Percentiles rank a stretch among this genome's conserved stretches.
phyloP scores from a whole-genome alignment of 2,888 invertebrate genomes.

The Polydrusus cervinus region DNA sequence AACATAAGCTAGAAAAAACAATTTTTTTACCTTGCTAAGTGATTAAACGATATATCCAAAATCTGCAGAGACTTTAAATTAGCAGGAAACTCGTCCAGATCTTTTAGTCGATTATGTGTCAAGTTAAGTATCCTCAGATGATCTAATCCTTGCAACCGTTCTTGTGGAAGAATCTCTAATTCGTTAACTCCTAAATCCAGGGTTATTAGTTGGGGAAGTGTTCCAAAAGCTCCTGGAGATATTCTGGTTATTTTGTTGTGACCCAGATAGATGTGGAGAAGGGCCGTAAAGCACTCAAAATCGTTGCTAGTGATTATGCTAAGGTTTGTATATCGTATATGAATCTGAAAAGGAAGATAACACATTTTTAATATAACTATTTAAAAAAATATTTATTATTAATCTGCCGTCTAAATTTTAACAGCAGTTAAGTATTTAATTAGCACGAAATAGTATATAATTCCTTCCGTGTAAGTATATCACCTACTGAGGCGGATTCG shows the following conservation, averaged over 20 bases:
- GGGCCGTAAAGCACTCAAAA: constrained; percentile 86
- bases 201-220: constrained; percentile 82
- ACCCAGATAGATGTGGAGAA: constrained; percentile 83
- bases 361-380: background rate
- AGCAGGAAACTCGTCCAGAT: constrained; percentile 85
- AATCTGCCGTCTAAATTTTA: too few relatives aligned
- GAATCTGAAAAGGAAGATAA: constrained; percentile 61
- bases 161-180: constrained; percentile 87
- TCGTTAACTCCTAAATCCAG: constrained; percentile 89
- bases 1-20: too few relatives aligned
- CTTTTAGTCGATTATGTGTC: constrained; percentile 87
- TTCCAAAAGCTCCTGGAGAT: constrained; percentile 89
- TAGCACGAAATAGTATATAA: too few relatives aligned
- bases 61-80: constrained; percentile 86
- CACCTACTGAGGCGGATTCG: too few relatives aligned
- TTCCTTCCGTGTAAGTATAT: too few relatives aligned
- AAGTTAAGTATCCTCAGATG: constrained; percentile 85
- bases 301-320: constrained; percentile 89
- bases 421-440: too few relatives aligned
- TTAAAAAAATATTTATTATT: too few relatives aligned
- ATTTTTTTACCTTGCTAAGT: constrained; percentile 74
- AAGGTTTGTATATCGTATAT: constrained; percentile 86
- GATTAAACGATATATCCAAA: constrained; percentile 88
- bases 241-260: constrained; percentile 85
- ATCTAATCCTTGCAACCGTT: constrained; percentile 86